These are phyloP conservation scores for Lycodopsis pacificus DNA, from an alignment of 2,797 vertebrate genomes.

Conservation along the genomic window DNA sequence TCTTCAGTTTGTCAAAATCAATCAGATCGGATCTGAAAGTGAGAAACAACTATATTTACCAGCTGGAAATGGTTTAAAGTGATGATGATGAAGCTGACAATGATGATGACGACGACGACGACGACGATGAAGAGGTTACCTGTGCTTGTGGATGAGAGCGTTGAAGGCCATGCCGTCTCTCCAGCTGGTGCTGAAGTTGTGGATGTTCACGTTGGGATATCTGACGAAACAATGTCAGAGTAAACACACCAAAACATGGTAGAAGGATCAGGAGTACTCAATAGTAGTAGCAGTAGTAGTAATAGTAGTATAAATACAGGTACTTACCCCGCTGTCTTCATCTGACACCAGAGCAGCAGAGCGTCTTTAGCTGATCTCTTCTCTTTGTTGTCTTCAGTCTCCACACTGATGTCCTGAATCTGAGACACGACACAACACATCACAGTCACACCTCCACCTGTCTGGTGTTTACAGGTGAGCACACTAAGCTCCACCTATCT, in stretches of 20 bases:
- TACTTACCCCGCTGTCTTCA: conserved; percentile 97
- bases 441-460: conserved; percentile 3
- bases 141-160: conserved; percentile 94
- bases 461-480: background rate
- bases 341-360: conserved; percentile 97
- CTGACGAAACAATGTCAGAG: conserved; percentile 66
- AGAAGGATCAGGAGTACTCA: background rate
- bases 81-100: too few relatives aligned
- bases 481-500: too few relatives aligned
- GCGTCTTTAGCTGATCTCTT: conserved; percentile 97
- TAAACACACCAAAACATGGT: background rate
- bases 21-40: conserved; percentile 92
- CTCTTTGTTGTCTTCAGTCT: conserved; percentile 97
- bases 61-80: too few relatives aligned
- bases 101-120: background rate
- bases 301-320: background rate
- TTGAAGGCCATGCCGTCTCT: conserved; percentile 97
- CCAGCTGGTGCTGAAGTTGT: conserved; percentile 96
- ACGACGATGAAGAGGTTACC: conserved; percentile 34
- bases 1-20: conserved; percentile 98
- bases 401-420: conserved; percentile 98
- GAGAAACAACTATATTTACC: background rate
- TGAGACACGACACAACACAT: conserved; percentile 60
- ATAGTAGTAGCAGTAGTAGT: background rate
- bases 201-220: conserved; percentile 95